Evolutionary conservation across 1,140 invertebrate species (phyloP).

Genomic region (Plodia interpunctella): DNA sequence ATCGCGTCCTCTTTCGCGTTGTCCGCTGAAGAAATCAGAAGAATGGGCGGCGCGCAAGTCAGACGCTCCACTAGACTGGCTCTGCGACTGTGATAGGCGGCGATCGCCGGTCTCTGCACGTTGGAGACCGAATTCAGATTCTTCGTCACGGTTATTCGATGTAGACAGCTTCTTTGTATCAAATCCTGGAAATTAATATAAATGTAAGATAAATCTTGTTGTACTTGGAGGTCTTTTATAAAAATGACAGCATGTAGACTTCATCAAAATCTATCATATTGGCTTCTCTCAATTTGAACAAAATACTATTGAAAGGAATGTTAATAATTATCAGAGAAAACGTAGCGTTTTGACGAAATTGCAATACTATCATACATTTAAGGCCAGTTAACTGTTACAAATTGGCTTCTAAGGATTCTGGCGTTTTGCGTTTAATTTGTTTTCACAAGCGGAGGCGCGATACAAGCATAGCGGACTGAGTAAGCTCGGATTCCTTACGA

Average conservation of each 20-base stretch:
- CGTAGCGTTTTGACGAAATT: too few relatives aligned
- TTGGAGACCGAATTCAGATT: slow-evolving; percentile 85
- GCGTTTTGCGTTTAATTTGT: background rate
- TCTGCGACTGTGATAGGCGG: slow-evolving; percentile 62
- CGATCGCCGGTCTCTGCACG: slow-evolving; percentile 83
- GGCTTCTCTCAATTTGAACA: too few relatives aligned
- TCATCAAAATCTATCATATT: too few relatives aligned
- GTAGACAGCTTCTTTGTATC: slow-evolving; percentile 80
- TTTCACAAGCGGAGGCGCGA: slow-evolving; percentile 4
- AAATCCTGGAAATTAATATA: slow-evolving; percentile 58
- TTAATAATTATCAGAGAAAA: too few relatives aligned
- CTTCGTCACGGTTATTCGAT: slow-evolving; percentile 80
- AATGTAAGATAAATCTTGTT: background rate
- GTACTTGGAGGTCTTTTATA: background rate
- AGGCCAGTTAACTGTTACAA: too few relatives aligned
- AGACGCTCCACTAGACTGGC: slow-evolving; percentile 54
- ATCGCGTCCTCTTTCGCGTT: slow-evolving; percentile 61
- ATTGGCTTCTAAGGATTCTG: background rate
- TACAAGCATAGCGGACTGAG: background rate
- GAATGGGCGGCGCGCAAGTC: slow-evolving; percentile 82
- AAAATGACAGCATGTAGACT: too few relatives aligned
- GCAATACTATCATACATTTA: too few relatives aligned
- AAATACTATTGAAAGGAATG: too few relatives aligned
- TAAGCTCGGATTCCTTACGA: too few relatives aligned
- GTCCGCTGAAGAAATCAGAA: slow-evolving; percentile 81